Conservation (phyloP, 2,797 vertebrate species). For the Gymnothorax javanicus region DNA sequence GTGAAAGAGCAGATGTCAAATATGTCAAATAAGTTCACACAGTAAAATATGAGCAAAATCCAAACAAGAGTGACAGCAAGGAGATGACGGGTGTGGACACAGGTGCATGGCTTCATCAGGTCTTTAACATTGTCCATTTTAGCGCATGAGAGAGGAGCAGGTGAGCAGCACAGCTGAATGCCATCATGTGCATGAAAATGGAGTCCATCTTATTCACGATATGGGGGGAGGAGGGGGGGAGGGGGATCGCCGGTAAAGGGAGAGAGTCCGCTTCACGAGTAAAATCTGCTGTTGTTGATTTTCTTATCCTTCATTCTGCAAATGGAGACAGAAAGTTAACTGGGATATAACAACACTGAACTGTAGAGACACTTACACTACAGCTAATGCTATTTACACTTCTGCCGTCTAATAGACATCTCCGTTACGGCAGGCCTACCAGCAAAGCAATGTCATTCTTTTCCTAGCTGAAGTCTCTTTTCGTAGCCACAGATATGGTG, state of each 20-base stretch:
- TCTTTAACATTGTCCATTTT: not conserved
- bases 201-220: not conserved
- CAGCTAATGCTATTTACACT: no score
- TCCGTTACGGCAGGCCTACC: no score
- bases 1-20: no score
- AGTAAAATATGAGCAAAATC: not conserved
- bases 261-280: slow-evolving; percentile 71
- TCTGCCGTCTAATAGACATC: no score
- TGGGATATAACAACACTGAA: not conserved
- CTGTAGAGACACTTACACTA: not conserved
- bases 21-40: not conserved
- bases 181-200: not conserved
- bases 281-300: slow-evolving; percentile 92
- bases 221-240: no score
- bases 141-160: not conserved
- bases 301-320: slow-evolving; percentile 86
- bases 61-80: not conserved
- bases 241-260: not conserved
- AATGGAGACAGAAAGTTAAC: not conserved
- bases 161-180: not conserved
- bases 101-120: not conserved
- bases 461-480: no score
- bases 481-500: no score
- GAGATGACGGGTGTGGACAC: not conserved
- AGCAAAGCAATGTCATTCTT: no score